Conservation (phyloP, 2,113 vertebrate genomes). For the Urocitellus parryii region DNA sequence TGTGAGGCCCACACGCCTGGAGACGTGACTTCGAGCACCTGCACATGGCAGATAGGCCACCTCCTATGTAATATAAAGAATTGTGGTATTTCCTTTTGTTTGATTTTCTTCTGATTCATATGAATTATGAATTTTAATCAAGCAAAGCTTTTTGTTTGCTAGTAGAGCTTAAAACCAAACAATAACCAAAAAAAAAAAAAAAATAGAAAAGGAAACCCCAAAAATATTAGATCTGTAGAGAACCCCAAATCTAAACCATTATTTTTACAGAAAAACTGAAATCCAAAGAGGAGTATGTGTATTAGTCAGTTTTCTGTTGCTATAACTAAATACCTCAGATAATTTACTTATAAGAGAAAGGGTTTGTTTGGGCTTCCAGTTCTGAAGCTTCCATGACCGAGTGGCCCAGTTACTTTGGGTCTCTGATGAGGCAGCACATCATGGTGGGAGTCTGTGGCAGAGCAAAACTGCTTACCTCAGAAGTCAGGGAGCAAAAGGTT, state of each 20-base stretch:
- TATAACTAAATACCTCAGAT: no score
- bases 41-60: background rate
- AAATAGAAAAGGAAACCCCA: background rate
- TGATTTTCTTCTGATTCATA: background rate
- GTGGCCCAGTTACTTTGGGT: fast-evolving
- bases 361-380: background rate
- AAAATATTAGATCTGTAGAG: background rate
- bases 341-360: background rate
- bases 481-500: background rate
- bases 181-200: background rate
- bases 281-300: background rate
- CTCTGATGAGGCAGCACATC: background rate
- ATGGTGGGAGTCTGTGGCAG: no score
- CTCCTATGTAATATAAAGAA: background rate
- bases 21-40: no score
- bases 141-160: background rate
- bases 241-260: background rate
- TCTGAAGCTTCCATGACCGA: background rate
- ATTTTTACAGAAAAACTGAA: background rate
- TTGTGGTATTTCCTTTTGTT: background rate
- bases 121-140: background rate
- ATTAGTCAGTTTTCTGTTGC: background rate
- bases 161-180: background rate
- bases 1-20: fast-evolving
- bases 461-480: background rate